Base-by-base conservation (phyloP, 2,888 invertebrate genomes). In the Idaea biselata region DNA sequence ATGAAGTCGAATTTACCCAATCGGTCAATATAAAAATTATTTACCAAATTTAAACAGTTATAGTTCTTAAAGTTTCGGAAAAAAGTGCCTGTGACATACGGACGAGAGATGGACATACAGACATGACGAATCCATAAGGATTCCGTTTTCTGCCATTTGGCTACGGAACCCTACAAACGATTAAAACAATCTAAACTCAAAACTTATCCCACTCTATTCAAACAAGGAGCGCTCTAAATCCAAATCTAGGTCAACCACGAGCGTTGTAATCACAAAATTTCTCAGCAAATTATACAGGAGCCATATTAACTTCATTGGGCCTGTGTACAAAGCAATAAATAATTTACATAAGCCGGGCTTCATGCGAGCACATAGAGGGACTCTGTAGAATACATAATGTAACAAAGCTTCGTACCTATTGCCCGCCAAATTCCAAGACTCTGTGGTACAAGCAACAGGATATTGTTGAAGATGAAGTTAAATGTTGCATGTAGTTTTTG, bases 351-450 rank as follows among this genome's bases (percentile, higher is more conserved):
- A 73, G 70, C 69, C 65, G 65, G 67, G 68, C 66, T 63, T 53
- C 59, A 59, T 63, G 70, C 65, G 63, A 33, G 70, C 66, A 69
- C 67, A 72, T 68, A 69, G 68, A 71, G 73, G 78, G 73, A 82
- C 87, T 89, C 87, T 84, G 76, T 81, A 73, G 83, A 85, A 89
- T 88, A 89, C 81, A 88, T 88, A 86, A 88, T 86, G 84, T 87
- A 87, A 88, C 88, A 87, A 86, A 84, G 85, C 88, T 82, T 77
- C 68, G 76, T 75, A 83, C 80, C 83, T 90, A 87, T 90, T 89
- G 88, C 88, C 87, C 87, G 84, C 88, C 87, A 81, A 91, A 89
- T 89, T 88, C 87, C 86, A 88, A 88, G 82, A 82, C 80, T 74
- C 74, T 70, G 60, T 61, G 80, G 79, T 60, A 2, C 66, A 81